Percentiles rank a stretch among this genome's conserved stretches.
Evolutionary conservation across 2,113 vertebrate genomes (phyloP).

Genomic region (Gadus chalcogrammus): DNA sequence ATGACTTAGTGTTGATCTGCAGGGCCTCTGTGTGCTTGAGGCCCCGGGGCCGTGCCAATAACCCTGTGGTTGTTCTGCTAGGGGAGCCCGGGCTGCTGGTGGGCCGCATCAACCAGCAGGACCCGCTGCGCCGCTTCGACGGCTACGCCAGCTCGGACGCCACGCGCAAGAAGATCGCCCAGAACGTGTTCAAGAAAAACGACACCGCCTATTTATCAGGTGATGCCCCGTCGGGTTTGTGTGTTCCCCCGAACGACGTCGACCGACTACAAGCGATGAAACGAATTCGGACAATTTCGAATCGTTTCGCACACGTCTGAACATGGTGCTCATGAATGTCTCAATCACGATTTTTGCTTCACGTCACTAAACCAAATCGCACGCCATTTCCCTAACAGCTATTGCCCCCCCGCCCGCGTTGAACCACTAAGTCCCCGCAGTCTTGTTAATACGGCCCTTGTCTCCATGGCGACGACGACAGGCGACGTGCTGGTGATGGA

Average conservation of each 20-base stretch:
- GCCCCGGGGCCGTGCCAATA: background rate
- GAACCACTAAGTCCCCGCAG: background rate
- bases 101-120: conserved; percentile 84
- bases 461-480: conserved; percentile 31
- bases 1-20: background rate
- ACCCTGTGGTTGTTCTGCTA: conserved; percentile 12
- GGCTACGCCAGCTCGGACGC: conserved; percentile 85
- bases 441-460: background rate
- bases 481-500: conserved; percentile 92
- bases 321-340: background rate
- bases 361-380: background rate
- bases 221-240: conserved; percentile 21
- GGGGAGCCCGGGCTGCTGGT: conserved; percentile 81
- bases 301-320: no score
- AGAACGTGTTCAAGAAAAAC: conserved; percentile 80
- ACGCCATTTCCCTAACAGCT: background rate
- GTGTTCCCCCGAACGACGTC: background rate
- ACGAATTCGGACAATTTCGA: no score
- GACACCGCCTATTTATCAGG: conserved; percentile 89
- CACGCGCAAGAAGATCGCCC: conserved; percentile 83
- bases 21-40: background rate
- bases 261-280: background rate
- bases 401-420: background rate
- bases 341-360: background rate
- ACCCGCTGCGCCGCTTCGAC: conserved; percentile 85